phyloP scores from a whole-genome alignment of 2,797 vertebrate species.

The Crocodylus rhombifer region DNA sequence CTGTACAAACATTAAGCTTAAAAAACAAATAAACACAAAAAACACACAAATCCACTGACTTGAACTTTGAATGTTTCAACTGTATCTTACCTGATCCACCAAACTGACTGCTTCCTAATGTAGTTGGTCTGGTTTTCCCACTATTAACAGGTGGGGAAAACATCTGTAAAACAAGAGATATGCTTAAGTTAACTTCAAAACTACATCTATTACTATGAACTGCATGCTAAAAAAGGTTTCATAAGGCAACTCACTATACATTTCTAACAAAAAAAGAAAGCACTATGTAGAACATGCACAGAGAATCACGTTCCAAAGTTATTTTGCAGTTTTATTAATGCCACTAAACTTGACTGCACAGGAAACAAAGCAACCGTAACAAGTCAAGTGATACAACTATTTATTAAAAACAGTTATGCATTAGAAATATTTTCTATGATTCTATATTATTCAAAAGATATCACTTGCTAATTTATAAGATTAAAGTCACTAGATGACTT shows the following conservation, averaged over 20 bases:
- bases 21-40: neutral
- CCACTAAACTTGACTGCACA: neutral
- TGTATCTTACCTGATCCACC: constrained; percentile 93
- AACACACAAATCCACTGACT: neutral
- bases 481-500: neutral
- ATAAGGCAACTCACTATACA: constrained; percentile 23
- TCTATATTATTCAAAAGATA: neutral
- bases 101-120: constrained; percentile 98
- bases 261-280: constrained; percentile 40
- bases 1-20: neutral
- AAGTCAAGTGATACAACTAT: neutral
- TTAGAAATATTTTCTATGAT: neutral
- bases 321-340: constrained; percentile 5
- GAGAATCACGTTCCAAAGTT: neutral
- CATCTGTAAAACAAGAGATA: constrained; percentile 88
- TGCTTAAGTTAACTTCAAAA: constrained; percentile 49
- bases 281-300: neutral
- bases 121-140: constrained; percentile 97
- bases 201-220: neutral
- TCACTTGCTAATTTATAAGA: neutral
- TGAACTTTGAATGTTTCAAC: neutral
- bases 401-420: accelerated
- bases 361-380: neutral
- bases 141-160: constrained; percentile 98
- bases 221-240: constrained; percentile 1